Evolutionary conservation across 2,797 vertebrate genomes (phyloP).

Genomic region (Enteromius fasciolatus): DNA sequence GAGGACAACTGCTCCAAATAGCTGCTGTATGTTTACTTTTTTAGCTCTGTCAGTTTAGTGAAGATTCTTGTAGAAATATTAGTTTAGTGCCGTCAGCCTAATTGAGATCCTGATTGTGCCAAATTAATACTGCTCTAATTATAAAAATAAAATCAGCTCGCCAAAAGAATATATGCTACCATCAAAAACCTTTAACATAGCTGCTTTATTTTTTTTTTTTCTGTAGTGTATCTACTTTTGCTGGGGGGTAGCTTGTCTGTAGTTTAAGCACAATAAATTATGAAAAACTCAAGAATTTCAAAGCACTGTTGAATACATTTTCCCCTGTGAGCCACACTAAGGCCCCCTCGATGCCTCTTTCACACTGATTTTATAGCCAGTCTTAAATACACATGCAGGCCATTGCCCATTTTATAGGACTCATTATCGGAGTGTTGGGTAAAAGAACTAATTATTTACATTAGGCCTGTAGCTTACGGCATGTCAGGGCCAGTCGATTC

Average conservation of each 20-base stretch:
- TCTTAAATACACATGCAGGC: conserved; percentile 46
- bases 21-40: not conserved
- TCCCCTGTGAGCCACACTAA: not conserved
- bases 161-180: not conserved
- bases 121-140: not conserved
- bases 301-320: not conserved
- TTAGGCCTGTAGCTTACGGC: conserved; percentile 38
- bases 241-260: not conserved
- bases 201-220: not conserved
- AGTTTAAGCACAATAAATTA: conserved; percentile 1
- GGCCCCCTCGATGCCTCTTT: conserved; percentile 16
- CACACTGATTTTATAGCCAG: conserved; percentile 40
- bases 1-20: not conserved
- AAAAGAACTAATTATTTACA: conserved; percentile 56
- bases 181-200: not conserved
- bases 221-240: not conserved
- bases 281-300: conserved; percentile 4
- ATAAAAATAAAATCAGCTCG: not conserved
- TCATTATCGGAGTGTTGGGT: conserved; percentile 48
- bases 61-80: not conserved
- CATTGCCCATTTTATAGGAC: conserved; percentile 34
- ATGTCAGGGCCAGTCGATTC: conserved; percentile 64
- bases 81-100: not conserved
- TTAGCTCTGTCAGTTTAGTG: not conserved
- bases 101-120: not conserved